Conservation (phyloP, 2,888 invertebrate genomes). For the Lasiommata megera region DNA sequence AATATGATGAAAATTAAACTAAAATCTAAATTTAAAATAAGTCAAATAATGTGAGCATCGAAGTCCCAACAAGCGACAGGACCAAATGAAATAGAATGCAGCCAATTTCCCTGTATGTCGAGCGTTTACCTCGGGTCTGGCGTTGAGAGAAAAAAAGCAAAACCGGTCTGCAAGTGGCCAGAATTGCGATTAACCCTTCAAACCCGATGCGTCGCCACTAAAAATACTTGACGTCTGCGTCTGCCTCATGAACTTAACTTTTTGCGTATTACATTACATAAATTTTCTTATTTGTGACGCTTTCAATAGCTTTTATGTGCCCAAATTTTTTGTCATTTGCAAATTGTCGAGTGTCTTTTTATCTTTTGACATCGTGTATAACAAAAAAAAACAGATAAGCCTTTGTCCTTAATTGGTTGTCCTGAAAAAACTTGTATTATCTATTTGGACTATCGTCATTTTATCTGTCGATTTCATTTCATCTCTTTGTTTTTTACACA, state of each 20-base stretch:
- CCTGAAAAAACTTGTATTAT: neutral
- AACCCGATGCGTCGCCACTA: constrained; percentile 54
- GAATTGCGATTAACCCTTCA: constrained; percentile 67
- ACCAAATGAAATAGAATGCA: constrained; percentile 46
- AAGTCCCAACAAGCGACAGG: constrained; percentile 34
- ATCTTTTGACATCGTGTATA: neutral
- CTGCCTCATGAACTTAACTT: constrained; percentile 25
- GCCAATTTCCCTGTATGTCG: constrained; percentile 45
- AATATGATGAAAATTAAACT: no score
- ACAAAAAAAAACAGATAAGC: neutral
- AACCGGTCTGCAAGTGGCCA: constrained; percentile 68
- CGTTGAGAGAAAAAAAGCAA: constrained; percentile 46
- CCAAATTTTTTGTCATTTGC: neutral
- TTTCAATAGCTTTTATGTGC: neutral
- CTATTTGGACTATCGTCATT: neutral
- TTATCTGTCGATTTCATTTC: neutral
- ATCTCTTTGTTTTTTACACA: neutral
- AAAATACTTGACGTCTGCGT: constrained; percentile 48
- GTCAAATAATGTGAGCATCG: neutral
- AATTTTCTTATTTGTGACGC: constrained; percentile 11
- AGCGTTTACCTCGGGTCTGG: constrained; percentile 48
- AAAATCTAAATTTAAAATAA: neutral
- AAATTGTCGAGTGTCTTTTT: neutral
- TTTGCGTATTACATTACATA: constrained; percentile 24
- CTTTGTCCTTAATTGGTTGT: neutral